Conservation (phyloP, 1,140 invertebrate genomes). For the Lysiphlebus fabarum region DNA sequence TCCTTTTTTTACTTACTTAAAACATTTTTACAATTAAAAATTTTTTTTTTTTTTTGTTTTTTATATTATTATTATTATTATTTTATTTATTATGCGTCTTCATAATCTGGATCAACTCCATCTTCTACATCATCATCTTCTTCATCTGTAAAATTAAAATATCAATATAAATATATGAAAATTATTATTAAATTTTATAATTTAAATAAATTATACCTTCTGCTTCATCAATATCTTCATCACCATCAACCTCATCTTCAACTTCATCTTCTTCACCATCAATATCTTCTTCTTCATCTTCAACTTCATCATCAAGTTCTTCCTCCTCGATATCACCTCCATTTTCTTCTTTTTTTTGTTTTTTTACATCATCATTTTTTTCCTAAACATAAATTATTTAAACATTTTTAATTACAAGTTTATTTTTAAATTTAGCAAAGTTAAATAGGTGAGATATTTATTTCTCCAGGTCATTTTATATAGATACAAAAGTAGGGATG, state of each 20-base stretch:
- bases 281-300: slow-evolving; percentile 45
- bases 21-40: neutral
- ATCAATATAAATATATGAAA: too few relatives aligned
- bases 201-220: slow-evolving; percentile 50
- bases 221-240: slow-evolving; percentile 67
- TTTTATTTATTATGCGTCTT: slow-evolving; percentile 57
- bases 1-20: slow-evolving; percentile 50
- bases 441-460: too few relatives aligned
- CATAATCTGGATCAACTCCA: slow-evolving; percentile 60
- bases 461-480: too few relatives aligned
- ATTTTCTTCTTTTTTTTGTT: slow-evolving; percentile 74
- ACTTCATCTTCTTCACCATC: slow-evolving; percentile 58
- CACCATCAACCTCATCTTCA: slow-evolving; percentile 64
- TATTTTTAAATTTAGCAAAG: too few relatives aligned
- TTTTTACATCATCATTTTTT: slow-evolving; percentile 71
- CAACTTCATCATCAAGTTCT: slow-evolving; percentile 54
- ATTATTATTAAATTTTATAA: slow-evolving; percentile 15
- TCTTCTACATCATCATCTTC: slow-evolving; percentile 60
- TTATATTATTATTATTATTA: slow-evolving; percentile 51
- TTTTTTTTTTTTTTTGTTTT: slow-evolving; percentile 28
- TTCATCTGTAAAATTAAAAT: slow-evolving; percentile 58
- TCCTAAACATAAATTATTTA: slow-evolving; percentile 55
- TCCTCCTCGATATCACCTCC: slow-evolving; percentile 58
- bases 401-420: neutral
- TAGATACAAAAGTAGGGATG: slow-evolving; percentile 1